phyloP scores from a whole-genome alignment of 2,113 vertebrate species.

The Patagioenas fasciata region DNA sequence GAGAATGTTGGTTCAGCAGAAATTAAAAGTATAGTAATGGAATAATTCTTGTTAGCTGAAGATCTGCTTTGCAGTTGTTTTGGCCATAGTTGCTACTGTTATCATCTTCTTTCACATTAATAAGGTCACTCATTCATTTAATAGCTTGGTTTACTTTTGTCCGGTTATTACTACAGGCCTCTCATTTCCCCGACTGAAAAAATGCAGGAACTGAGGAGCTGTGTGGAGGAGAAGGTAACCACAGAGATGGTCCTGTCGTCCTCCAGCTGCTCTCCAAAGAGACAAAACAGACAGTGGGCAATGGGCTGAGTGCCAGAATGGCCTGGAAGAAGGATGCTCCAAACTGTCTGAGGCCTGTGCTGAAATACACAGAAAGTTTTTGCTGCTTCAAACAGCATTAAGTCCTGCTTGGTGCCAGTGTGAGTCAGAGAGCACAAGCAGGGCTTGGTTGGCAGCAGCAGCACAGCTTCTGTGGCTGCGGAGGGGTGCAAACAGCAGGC shows the following conservation, averaged over 20 bases:
- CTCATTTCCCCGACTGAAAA: neutral
- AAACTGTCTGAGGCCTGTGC: neutral
- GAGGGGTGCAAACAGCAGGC: neutral
- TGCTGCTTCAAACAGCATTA: neutral
- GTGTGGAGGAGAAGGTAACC: neutral
- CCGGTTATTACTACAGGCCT: neutral
- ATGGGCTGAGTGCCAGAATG: neutral
- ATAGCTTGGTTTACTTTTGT: neutral
- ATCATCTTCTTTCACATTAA: neutral
- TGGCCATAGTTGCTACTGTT: neutral
- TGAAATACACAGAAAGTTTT: neutral
- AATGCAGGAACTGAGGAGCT: neutral
- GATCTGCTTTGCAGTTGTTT: constrained; percentile 12
- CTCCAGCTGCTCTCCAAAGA: neutral
- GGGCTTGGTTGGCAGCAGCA: neutral
- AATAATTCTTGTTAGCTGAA: constrained; percentile 5
- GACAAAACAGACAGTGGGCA: neutral
- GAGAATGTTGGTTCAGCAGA: neutral
- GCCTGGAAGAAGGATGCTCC: neutral
- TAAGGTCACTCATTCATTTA: neutral
- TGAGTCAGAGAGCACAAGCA: neutral
- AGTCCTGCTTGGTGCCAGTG: neutral
- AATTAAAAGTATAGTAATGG: neutral
- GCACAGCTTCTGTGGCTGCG: fast-evolving
- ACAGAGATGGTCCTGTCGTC: neutral